Evolutionary conservation across 2,797 vertebrate species (phyloP).

Genomic region (Carcharodon carcharias): DNA sequence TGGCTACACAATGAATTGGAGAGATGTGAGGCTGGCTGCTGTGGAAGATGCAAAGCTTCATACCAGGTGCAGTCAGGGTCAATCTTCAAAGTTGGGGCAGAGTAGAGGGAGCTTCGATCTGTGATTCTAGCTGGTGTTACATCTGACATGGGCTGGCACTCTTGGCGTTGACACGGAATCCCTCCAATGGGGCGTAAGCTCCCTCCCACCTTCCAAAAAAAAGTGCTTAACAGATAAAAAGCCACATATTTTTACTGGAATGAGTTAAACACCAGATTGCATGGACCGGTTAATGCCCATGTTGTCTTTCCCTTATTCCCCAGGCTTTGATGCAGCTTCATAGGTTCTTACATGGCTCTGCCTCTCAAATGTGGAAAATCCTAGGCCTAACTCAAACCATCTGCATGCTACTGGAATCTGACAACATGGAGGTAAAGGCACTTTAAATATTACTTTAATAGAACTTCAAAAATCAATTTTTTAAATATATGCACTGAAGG

Average conservation of each 20-base stretch:
- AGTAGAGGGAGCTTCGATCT: neutral
- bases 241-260: neutral
- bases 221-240: neutral
- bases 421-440: slow-evolving; percentile 22
- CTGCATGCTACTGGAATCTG: slow-evolving; percentile 2
- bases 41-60: neutral
- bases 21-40: neutral
- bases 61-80: neutral
- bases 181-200: neutral
- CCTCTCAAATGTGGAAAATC: slow-evolving; percentile 31
- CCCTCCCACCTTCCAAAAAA: neutral
- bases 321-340: slow-evolving; percentile 32
- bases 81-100: neutral
- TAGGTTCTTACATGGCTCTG: slow-evolving; percentile 15
- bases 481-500: neutral
- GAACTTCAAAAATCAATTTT: neutral
- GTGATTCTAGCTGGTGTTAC: neutral
- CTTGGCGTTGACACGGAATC: neutral
- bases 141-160: neutral
- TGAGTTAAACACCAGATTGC: neutral
- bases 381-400: neutral
- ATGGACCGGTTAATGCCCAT: no score
- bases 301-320: neutral
- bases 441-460: neutral
- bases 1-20: neutral